These are phyloP conservation scores for Circaetus gallicus DNA, from an alignment of 2,113 vertebrate genomes.

Conservation along the genomic window DNA sequence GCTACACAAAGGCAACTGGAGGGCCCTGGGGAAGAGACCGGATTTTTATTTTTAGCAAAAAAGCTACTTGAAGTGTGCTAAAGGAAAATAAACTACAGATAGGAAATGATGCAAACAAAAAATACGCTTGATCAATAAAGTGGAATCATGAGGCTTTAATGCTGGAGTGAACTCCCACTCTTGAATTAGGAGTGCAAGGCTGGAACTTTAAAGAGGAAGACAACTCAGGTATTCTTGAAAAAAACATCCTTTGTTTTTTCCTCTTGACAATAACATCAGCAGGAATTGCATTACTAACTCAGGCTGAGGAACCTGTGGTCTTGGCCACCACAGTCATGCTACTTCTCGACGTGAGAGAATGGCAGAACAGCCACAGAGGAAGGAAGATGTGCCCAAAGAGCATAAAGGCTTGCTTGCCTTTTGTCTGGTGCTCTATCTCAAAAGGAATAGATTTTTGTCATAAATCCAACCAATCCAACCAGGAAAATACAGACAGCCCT, in stretches of 20 bases:
- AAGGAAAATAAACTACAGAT: background rate
- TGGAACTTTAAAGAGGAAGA: background rate
- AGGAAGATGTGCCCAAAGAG: background rate
- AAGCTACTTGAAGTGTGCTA: background rate
- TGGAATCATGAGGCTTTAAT: background rate
- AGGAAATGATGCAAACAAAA: background rate
- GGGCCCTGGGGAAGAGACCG: background rate
- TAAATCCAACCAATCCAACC: background rate
- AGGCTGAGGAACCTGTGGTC: background rate
- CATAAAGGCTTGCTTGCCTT: background rate
- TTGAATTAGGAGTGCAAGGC: background rate
- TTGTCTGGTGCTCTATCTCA: background rate
- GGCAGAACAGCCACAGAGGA: background rate
- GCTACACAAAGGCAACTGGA: background rate
- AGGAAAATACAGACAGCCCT: background rate
- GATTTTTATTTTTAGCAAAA: slow-evolving; percentile 31
- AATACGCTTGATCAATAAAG: background rate
- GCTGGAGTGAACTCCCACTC: background rate
- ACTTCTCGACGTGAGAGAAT: background rate
- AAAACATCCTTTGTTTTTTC: background rate
- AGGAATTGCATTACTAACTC: background rate
- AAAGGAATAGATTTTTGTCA: background rate
- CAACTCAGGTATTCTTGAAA: background rate
- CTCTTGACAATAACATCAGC: background rate
- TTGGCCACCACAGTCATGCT: background rate